Percentiles rank a stretch among this genome's conserved stretches.
Evolutionary conservation across 1,140 invertebrate genomes (phyloP).

Genomic region (Dysdera silvatica): DNA sequence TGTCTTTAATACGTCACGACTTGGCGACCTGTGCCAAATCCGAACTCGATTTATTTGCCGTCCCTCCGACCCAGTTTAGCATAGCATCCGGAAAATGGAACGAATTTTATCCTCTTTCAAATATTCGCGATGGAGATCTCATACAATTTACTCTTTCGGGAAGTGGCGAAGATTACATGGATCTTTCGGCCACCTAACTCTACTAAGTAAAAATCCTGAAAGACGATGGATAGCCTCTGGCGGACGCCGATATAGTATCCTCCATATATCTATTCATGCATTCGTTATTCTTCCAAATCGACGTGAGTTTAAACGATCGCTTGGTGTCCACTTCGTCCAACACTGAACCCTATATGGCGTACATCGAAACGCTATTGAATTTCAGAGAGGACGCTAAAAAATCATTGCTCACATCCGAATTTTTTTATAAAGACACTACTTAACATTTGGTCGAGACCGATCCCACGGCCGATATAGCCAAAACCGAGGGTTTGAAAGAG

Average conservation of each 20-base stretch:
- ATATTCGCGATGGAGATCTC: background rate
- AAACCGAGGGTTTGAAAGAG: too few species aligned
- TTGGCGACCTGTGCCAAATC: conserved; percentile 13
- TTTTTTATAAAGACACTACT: too few species aligned
- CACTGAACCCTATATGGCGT: background rate
- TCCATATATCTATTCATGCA: too few species aligned
- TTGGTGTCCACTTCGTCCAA: background rate
- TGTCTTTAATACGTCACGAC: conserved; percentile 2
- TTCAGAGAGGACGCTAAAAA: too few species aligned
- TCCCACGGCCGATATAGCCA: too few species aligned
- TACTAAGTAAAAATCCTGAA: conserved; percentile 3
- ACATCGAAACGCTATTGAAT: conserved; percentile 6
- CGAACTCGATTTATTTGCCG: conserved; percentile 10
- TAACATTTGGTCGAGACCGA: too few species aligned
- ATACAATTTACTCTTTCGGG: conserved; percentile 1
- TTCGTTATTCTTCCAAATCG: too few species aligned
- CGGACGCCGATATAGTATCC: too few species aligned
- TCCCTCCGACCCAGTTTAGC: conserved; percentile 1
- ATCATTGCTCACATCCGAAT: too few species aligned
- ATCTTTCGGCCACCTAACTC: background rate
- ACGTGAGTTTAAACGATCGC: conserved; percentile 1
- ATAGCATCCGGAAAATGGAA: conserved; percentile 9
- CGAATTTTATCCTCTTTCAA: conserved; percentile 10
- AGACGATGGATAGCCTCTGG: too few species aligned
- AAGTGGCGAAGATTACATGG: conserved; percentile 5